These are phyloP conservation scores for Dasyprocta punctata DNA, from an alignment of 2,113 vertebrate genomes.

Conservation along the genomic window DNA sequence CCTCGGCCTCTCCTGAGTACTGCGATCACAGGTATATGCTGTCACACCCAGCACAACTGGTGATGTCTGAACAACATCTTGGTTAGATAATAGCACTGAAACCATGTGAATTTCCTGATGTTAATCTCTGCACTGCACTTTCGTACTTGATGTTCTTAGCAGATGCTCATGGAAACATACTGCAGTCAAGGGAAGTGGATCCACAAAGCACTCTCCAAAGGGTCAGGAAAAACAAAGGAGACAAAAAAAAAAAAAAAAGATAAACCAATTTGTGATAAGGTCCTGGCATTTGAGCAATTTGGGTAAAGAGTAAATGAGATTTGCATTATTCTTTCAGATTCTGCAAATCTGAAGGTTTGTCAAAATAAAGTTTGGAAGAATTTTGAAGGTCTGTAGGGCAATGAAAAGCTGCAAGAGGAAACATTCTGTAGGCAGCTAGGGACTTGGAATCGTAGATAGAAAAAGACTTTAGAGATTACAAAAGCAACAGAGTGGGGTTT, in stretches of 20 bases:
- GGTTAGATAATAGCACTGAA: slow-evolving; percentile 67
- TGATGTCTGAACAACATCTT: slow-evolving; percentile 25
- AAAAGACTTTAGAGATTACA: background rate
- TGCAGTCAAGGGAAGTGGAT: background rate
- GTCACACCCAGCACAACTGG: background rate
- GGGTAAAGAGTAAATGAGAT: background rate
- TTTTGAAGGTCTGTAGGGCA: background rate
- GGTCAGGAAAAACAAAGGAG: background rate
- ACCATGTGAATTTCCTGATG: slow-evolving; percentile 58
- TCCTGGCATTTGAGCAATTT: background rate
- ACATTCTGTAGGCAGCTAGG: background rate
- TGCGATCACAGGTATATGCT: background rate
- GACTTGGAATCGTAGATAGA: background rate
- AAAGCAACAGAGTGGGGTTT: background rate
- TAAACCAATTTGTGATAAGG: background rate
- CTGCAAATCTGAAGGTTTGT: background rate
- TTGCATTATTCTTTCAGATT: background rate
- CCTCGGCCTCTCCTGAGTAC: background rate
- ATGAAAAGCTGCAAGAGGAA: background rate
- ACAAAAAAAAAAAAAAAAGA: background rate
- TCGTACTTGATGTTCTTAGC: slow-evolving; percentile 9
- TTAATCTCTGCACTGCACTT: background rate
- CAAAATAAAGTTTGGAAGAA: background rate
- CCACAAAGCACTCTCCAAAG: background rate
- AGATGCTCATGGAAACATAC: background rate